Evolutionary conservation across 2,888 invertebrate genomes (phyloP), one percentile per base, ranked within the genome.

Genomic region (Scaptomyza caliginosa): DNA sequence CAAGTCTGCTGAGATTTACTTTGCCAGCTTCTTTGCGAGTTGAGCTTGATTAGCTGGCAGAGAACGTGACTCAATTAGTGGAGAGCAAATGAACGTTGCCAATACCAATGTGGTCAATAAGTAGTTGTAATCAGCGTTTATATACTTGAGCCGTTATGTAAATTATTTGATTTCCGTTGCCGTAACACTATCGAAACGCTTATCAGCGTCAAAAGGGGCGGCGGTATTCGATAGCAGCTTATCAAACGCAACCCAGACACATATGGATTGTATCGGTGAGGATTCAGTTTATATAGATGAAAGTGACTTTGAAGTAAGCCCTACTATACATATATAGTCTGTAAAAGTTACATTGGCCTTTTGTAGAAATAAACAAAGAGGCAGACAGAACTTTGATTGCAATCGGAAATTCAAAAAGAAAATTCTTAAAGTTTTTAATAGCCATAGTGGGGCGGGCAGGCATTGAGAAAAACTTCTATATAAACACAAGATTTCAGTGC

Each of bases 331-430:
- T 32, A 24, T n/a, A n/a, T n/a, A n/a, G n/a, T n/a, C n/a, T n/a
- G n/a, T 23, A 24, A 30, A 10, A 57, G 45, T 57, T 13, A 59
- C 73, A 66, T 59, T 60, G 49, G 76, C 21, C 51, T 46, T 42
- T 57, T 64, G 60, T 40, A 69, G 68, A 81, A 81, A 81, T 86
- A 81, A 86, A 81, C 86, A 81, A 81, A 81, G 84, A 81, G 84
- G 86, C 86, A 86, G 74, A 77, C 71, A 66, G n/a, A 74, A 66
- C 67, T 67, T 49, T 63, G 74, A 81, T 84, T 69, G 59, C 72
- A 74, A 83, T 86, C 77, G 86, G 86, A 80, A 77, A 81, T 74
- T 46, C 57, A 56, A 66, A 66, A 49, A 56, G 74, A 63, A 26
- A 26, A 51, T 60, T 63, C 67, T 60, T 70, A 49, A 59, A 64